Evolutionary conservation across 2,888 invertebrate species (phyloP).

Genomic region (Stramonita haemastoma): DNA sequence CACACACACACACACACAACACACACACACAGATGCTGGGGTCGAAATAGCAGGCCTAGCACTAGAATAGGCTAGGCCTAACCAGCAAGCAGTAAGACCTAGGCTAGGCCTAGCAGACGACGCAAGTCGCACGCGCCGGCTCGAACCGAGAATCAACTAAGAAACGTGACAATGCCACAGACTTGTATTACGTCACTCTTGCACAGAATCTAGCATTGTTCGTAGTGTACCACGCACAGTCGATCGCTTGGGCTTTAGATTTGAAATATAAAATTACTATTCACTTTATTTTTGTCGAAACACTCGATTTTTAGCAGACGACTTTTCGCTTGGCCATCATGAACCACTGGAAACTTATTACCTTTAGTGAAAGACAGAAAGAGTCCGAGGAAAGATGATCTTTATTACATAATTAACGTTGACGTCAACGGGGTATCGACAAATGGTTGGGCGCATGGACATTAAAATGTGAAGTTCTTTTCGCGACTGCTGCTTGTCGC

Average conservation of each 20-base stretch:
- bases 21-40: background rate
- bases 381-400: background rate
- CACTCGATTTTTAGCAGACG: conserved; percentile 13
- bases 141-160: too few species aligned
- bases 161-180: background rate
- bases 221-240: background rate
- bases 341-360: background rate
- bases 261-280: too few species aligned
- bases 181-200: background rate
- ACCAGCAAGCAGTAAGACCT: background rate
- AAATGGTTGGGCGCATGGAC: conserved; percentile 19
- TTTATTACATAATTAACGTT: background rate
- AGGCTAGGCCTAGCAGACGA: conserved; percentile 30
- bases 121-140: conserved; percentile 26
- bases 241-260: background rate
- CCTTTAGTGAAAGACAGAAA: background rate
- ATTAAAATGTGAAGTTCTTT: conserved; percentile 21
- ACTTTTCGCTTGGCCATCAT: background rate
- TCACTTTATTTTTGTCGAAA: background rate
- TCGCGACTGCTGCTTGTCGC: background rate
- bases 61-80: too few species aligned
- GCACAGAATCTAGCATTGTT: background rate
- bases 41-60: background rate
- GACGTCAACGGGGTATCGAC: background rate
- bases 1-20: background rate